These are phyloP conservation scores for Leptoclinus maculatus DNA, from an alignment of 2,797 vertebrate genomes.

Conservation along the genomic window DNA sequence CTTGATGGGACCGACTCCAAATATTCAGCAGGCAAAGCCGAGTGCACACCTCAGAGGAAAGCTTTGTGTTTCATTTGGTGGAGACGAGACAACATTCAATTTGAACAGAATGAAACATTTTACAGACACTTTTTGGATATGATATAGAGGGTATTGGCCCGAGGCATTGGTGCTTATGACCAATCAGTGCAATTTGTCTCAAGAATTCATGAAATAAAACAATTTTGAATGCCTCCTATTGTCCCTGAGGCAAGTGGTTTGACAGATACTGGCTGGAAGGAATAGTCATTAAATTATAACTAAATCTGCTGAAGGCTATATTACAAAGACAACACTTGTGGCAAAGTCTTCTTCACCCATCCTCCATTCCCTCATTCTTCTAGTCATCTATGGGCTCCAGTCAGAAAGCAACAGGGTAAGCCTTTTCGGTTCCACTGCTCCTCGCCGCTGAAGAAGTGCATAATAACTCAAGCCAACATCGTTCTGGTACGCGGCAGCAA, in stretches of 20 bases:
- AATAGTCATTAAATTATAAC: slow-evolving; percentile 66
- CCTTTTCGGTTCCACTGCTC: slow-evolving; percentile 68
- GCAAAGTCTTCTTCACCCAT: slow-evolving; percentile 48
- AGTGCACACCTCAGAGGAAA: slow-evolving; percentile 59
- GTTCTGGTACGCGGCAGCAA: slow-evolving; percentile 74
- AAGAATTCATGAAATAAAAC: slow-evolving; percentile 74
- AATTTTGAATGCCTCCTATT: slow-evolving; percentile 57
- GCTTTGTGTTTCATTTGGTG: slow-evolving; percentile 38
- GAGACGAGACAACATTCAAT: slow-evolving; percentile 44
- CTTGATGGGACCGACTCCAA: slow-evolving; percentile 62
- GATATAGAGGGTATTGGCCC: slow-evolving; percentile 58
- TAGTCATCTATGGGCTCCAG: slow-evolving; percentile 62
- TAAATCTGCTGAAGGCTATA: slow-evolving; percentile 58
- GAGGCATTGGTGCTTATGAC: slow-evolving; percentile 58
- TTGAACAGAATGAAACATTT: slow-evolving; percentile 48
- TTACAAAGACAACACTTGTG: slow-evolving; percentile 60
- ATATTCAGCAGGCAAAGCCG: slow-evolving; percentile 62
- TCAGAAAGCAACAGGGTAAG: slow-evolving; percentile 76
- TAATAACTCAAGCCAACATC: slow-evolving; percentile 83
- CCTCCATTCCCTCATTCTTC: slow-evolving; percentile 44
- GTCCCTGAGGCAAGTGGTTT: slow-evolving; percentile 60
- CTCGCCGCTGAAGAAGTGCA: slow-evolving; percentile 71
- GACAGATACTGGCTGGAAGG: slow-evolving; percentile 65
- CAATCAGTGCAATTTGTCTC: slow-evolving; percentile 63
- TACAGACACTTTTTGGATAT: slow-evolving; percentile 45